Percentiles rank a stretch among this genome's conserved stretches.
These are phyloP conservation scores for Amaurobius ferox DNA, from an alignment of 2,888 invertebrate genomes.

Conservation along the genomic window DNA sequence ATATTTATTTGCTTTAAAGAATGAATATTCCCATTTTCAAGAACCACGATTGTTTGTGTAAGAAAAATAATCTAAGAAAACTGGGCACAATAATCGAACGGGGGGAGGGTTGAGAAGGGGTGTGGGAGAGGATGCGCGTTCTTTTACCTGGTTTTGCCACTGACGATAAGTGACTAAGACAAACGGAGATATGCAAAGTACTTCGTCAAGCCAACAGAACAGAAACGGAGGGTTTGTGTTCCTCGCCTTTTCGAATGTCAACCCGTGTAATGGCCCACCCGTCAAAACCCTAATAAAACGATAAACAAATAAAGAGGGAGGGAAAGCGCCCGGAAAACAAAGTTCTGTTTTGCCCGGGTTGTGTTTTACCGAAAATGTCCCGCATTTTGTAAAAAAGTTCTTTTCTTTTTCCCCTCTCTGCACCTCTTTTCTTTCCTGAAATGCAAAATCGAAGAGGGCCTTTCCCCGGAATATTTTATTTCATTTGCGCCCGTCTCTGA, in stretches of 20 bases:
- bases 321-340: conserved; percentile 9
- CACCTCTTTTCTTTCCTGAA: conserved; percentile 24
- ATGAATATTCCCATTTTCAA: too few relatives aligned
- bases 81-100: neutral
- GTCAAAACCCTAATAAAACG: conserved; percentile 70
- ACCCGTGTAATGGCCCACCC: conserved; percentile 59
- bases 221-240: conserved; percentile 45
- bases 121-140: neutral
- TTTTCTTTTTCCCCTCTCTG: neutral
- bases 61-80: too few relatives aligned
- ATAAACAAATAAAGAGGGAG: neutral
- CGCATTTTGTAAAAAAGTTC: neutral
- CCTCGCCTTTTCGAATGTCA: conserved; percentile 50
- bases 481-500: conserved; percentile 57
- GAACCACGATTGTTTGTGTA: too few relatives aligned
- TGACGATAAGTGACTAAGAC: conserved; percentile 68
- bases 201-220: conserved; percentile 50
- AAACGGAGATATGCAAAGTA: conserved; percentile 71
- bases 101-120: neutral
- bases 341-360: conserved; percentile 14
- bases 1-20: too few relatives aligned
- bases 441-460: conserved; percentile 14
- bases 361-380: neutral
- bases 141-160: conserved; percentile 43
- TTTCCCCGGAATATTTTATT: conserved; percentile 63